Base-by-base conservation (phyloP, 1,140 invertebrate genomes). In the Gonatopus flavifemur region DNA sequence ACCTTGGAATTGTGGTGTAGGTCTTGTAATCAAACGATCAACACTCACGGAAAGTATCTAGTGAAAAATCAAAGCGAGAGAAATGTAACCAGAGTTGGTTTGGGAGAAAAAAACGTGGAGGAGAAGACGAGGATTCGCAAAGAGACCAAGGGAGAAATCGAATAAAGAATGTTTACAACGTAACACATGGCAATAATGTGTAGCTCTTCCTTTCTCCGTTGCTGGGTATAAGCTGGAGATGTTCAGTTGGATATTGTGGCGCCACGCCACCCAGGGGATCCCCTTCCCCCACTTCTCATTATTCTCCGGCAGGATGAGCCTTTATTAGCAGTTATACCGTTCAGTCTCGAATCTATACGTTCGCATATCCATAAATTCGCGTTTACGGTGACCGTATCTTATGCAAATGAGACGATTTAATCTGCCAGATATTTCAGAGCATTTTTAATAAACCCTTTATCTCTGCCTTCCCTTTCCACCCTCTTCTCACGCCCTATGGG, bases 371-470 rank as follows among this genome's bases (percentile, higher is more conserved):
- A 72, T 76, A 74, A 76, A 76, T 76, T 76, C 58, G 62, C 64
- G 62, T 74, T 74, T 72, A 76, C 72, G 63, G 57, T 68, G 72
- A 70, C 46, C 70, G 67, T 76, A 75, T 74, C 67, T 76, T 76
- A 77, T 77, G 75, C 70, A 77, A 77, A 77, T 74, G 60, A 76
- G 74, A 70, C 67, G 67, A 73, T 76, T 76, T 73, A 72, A 76
- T 75, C 66, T 66, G 57, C 37, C 58, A 56, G 63, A 69, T 71
- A 68, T 71, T 69, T 70, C 62, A 66, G 62, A 60, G 71, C 62
- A 66, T 74, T 74, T 74, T 75, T 74, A 74, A 75, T 74, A 59
- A 57, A 52, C 55, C 42, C 49, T 46, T 46, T 31, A 31, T 19
- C 37, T 31, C 20, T 21, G 15, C 40, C 19, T 15, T 2, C 12